These are phyloP conservation scores for Drosophila pectinifera DNA, from an alignment of 1,140 invertebrate genomes.

Conservation along the genomic window DNA sequence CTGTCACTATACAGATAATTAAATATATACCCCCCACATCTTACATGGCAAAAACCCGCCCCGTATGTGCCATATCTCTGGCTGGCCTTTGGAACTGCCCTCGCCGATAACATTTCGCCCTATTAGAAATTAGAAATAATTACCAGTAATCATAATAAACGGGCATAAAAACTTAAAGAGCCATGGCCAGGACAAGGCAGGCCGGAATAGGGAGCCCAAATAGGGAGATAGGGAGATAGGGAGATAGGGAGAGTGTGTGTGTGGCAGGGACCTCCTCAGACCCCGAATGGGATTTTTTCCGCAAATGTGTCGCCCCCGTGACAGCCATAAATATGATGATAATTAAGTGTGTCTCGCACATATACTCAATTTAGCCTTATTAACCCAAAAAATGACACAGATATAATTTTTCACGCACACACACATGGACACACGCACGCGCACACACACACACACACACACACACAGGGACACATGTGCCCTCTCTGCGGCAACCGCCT, in stretches of 20 bases:
- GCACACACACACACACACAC: constrained; percentile 35
- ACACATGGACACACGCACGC: too few relatives aligned
- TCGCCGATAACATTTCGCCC: background rate
- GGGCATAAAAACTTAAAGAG: constrained; percentile 33
- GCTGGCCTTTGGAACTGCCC: background rate
- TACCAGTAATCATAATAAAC: constrained; percentile 53
- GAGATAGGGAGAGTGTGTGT: background rate
- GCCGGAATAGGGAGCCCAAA: too few relatives aligned
- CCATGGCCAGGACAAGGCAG: constrained; percentile 2
- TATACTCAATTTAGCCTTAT: constrained; percentile 82
- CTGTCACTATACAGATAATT: too few relatives aligned
- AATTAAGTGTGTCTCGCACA: constrained; percentile 80
- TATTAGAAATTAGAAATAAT: constrained; percentile 35
- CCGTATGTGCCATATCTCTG: background rate
- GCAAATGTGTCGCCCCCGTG: constrained; percentile 26
- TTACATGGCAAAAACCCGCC: too few relatives aligned
- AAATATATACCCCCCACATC: too few relatives aligned
- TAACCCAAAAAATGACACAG: constrained; percentile 82
- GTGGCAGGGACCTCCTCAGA: too few relatives aligned
- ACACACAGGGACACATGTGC: constrained; percentile 3
- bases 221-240: too few relatives aligned
- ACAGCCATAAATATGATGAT: constrained; percentile 79
- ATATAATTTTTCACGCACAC: constrained; percentile 71
- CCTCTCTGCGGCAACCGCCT: background rate
- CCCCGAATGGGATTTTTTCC: constrained; percentile 1